phyloP scores from a whole-genome alignment of 2,113 vertebrate species.

The Litocranius walleri region DNA sequence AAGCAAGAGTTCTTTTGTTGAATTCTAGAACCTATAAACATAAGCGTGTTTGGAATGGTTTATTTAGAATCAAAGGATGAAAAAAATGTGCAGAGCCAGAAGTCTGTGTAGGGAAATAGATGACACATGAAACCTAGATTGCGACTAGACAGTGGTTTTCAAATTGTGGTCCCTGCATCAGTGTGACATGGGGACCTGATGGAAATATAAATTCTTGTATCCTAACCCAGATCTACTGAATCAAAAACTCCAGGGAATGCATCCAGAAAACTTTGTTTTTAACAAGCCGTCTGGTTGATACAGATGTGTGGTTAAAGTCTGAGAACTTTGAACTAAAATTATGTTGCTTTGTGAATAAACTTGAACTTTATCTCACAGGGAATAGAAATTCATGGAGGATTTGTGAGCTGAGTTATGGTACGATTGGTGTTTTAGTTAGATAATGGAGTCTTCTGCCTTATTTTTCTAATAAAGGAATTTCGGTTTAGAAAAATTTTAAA shows the following conservation, averaged over 20 bases:
- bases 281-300: background rate
- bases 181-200: background rate
- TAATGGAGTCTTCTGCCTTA: background rate
- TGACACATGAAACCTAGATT: background rate
- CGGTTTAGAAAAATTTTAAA: background rate
- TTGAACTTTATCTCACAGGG: background rate
- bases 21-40: background rate
- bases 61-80: background rate
- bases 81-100: background rate
- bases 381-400: background rate
- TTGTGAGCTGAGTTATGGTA: background rate
- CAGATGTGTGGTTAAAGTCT: background rate
- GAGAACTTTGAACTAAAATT: background rate
- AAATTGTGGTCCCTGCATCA: background rate
- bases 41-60: background rate
- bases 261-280: background rate
- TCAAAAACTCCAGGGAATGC: background rate
- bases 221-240: background rate
- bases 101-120: background rate
- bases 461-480: constrained; percentile 16
- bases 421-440: background rate
- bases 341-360: background rate
- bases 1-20: background rate
- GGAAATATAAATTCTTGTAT: background rate
- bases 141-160: background rate